phyloP scores from a whole-genome alignment of 2,797 vertebrate species.

The Ibycter americanus region DNA sequence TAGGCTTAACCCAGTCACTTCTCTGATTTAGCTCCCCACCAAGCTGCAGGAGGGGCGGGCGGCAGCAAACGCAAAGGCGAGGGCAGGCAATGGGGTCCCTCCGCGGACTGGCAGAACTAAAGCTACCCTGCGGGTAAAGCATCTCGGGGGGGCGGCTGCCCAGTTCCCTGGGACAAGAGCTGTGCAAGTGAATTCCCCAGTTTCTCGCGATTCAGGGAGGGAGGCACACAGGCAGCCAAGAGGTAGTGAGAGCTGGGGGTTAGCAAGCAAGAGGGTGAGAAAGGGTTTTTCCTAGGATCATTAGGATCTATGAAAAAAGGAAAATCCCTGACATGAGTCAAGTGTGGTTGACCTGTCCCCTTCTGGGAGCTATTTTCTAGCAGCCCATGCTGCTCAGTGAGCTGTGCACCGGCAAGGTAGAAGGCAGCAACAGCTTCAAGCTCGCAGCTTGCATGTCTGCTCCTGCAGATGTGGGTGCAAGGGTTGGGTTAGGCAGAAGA shows the following conservation, averaged over 20 bases:
- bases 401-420: background rate
- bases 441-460: background rate
- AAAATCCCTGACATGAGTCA: fast-evolving
- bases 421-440: background rate
- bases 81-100: background rate
- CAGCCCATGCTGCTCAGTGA: background rate
- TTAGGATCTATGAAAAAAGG: background rate
- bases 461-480: background rate
- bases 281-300: background rate
- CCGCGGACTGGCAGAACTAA: background rate
- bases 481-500: background rate
- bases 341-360: background rate
- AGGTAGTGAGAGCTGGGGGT: background rate
- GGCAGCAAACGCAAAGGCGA: background rate
- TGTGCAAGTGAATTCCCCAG: background rate
- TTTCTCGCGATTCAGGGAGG: background rate
- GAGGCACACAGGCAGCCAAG: background rate
- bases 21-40: background rate
- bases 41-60: fast-evolving
- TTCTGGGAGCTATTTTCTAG: background rate
- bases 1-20: background rate
- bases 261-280: background rate
- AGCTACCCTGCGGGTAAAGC: background rate
- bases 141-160: background rate
- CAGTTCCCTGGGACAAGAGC: fast-evolving